phyloP scores from a whole-genome alignment of 1,140 invertebrate species.

The Nomia melanderi region DNA sequence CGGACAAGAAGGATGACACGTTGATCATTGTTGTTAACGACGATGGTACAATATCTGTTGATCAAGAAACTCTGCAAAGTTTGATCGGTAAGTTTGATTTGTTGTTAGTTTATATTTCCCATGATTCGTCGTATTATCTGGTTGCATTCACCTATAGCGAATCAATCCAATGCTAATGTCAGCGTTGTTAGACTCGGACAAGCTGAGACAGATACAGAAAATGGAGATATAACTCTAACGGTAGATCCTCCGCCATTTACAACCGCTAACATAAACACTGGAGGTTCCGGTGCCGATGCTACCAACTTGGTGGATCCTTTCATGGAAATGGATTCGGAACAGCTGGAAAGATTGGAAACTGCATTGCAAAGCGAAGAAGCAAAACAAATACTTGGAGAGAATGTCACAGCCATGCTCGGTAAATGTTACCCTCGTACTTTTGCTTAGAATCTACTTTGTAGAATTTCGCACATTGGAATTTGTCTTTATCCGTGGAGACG shows the following conservation, averaged over 20 bases:
- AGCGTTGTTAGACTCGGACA: constrained; percentile 80
- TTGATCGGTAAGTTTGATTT: constrained; percentile 84
- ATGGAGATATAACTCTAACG: constrained; percentile 76
- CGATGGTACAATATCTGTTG: constrained; percentile 86
- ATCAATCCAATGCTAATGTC: constrained; percentile 79
- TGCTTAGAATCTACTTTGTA: too few species aligned
- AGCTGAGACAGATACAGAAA: constrained; percentile 70
- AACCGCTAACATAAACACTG: constrained; percentile 40
- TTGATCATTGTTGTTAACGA: constrained; percentile 88
- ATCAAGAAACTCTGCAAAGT: constrained; percentile 86
- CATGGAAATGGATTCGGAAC: constrained; percentile 83
- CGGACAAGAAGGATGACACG: constrained; percentile 78
- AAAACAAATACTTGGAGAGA: constrained; percentile 83
- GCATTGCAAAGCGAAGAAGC: constrained; percentile 83
- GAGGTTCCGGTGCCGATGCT: constrained; percentile 59
- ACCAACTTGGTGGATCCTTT: constrained; percentile 80
- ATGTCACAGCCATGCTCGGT: constrained; percentile 82
- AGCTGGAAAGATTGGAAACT: constrained; percentile 82
- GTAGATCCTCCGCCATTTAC: constrained; percentile 74
- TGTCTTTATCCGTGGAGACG: too few species aligned
- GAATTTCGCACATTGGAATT: too few species aligned
- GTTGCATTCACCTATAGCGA: constrained; percentile 71
- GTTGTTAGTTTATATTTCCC: too few species aligned
- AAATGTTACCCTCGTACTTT: constrained; percentile 14
- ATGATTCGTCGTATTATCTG: constrained; percentile 43